Evolutionary conservation across 2,888 invertebrate genomes (phyloP).

Genomic region (Epistrophe grossulariae): DNA sequence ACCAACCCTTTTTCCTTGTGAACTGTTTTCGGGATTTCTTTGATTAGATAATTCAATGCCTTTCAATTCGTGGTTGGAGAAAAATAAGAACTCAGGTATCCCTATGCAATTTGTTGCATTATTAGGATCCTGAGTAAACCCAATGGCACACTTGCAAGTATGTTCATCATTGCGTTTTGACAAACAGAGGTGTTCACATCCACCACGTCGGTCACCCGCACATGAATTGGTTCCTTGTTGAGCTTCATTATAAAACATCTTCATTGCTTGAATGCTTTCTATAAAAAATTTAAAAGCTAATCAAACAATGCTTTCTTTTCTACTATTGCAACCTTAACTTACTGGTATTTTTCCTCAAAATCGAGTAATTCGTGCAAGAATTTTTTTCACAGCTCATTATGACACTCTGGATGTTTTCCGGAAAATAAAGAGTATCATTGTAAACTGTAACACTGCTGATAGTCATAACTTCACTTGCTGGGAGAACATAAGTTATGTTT

Average conservation of each 20-base stretch:
- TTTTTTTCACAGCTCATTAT: slow-evolving; percentile 88
- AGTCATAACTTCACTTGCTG: slow-evolving; percentile 81
- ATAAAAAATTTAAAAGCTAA: slow-evolving; percentile 61
- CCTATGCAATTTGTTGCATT: slow-evolving; percentile 86
- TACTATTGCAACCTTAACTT: no score
- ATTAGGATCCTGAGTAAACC: slow-evolving; percentile 85
- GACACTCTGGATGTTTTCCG: slow-evolving; percentile 87
- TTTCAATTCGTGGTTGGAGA: slow-evolving; percentile 91
- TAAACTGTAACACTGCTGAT: slow-evolving; percentile 88
- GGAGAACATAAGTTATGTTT: slow-evolving; percentile 79
- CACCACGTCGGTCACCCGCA: slow-evolving; percentile 84
- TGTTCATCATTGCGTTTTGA: slow-evolving; percentile 86
- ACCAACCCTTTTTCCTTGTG: slow-evolving; percentile 79
- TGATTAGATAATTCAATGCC: slow-evolving; percentile 85
- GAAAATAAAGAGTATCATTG: slow-evolving; percentile 87
- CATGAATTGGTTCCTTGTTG: slow-evolving; percentile 87
- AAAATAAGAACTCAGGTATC: slow-evolving; percentile 89
- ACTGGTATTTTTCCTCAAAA: slow-evolving; percentile 87
- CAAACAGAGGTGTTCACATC: slow-evolving; percentile 91
- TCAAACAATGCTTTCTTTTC: not conserved
- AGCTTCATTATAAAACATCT: slow-evolving; percentile 88
- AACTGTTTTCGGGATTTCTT: slow-evolving; percentile 70
- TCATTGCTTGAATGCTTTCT: slow-evolving; percentile 88
- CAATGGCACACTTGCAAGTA: slow-evolving; percentile 91
- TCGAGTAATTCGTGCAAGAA: slow-evolving; percentile 83